A percentile compares a stretch with the other conserved stretches of the same genome.
Conservation (phyloP, 2,888 invertebrate species). For the Drosophila hamatofila region DNA sequence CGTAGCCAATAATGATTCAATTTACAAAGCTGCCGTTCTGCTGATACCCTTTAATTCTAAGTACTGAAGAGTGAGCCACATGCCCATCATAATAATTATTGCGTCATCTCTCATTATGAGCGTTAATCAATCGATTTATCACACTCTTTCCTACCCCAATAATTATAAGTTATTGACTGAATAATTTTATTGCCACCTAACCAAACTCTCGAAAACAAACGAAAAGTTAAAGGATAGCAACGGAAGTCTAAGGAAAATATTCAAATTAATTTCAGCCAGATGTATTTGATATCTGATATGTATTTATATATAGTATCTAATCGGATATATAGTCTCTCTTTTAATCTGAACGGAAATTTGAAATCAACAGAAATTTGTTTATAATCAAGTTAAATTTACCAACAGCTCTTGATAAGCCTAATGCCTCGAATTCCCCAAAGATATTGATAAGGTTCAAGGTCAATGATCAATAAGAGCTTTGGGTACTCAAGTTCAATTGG, state of each 20-base stretch:
- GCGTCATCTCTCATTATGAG: not conserved
- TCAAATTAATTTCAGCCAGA: not conserved
- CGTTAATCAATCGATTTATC: not conserved
- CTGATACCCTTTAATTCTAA: not conserved
- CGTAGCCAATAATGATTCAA: constrained; percentile 17
- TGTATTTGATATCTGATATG: no score
- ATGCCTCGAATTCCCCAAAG: not conserved
- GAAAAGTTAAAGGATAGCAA: not conserved
- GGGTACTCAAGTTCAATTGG: not conserved
- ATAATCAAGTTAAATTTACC: not conserved
- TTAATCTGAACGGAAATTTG: not conserved
- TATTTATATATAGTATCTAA: no score
- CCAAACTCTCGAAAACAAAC: not conserved
- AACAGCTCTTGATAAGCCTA: not conserved
- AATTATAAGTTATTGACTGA: constrained; percentile 5
- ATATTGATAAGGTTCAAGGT: not conserved
- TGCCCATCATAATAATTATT: not conserved
- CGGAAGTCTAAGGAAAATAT: not conserved
- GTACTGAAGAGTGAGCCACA: not conserved
- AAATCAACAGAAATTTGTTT: not conserved
- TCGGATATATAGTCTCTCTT: not conserved
- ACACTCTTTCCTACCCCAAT: constrained; percentile 24
- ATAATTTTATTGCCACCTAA: not conserved
- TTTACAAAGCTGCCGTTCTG: not conserved
- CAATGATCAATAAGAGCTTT: not conserved